phyloP scores from a whole-genome alignment of 1,140 invertebrate genomes.

The Pseudomyrmex sp. region DNA sequence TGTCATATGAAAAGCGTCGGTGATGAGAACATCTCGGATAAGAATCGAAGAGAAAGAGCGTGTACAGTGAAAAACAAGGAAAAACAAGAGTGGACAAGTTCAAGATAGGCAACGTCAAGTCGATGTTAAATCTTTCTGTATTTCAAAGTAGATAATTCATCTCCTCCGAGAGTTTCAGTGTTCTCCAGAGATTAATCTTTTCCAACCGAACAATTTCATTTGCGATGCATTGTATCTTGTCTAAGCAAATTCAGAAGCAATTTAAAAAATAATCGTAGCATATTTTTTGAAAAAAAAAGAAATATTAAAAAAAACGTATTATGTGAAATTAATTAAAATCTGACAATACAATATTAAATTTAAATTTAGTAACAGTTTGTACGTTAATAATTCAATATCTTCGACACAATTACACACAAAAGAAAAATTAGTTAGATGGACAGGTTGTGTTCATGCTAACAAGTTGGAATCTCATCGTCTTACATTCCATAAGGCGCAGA shows the following conservation, averaged over 20 bases:
- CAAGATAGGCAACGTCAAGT: conserved; percentile 39
- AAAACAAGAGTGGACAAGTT: conserved; percentile 16
- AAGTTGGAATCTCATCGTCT: conserved; percentile 65
- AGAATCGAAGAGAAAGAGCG: conserved; percentile 11
- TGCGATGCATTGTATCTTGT: neutral
- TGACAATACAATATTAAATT: too few species aligned
- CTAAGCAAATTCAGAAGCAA: conserved; percentile 17
- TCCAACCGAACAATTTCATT: conserved; percentile 22
- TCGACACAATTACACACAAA: neutral
- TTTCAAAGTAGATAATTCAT: conserved; percentile 29
- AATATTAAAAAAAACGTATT: too few species aligned
- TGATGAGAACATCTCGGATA: conserved; percentile 30
- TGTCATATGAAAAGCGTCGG: neutral
- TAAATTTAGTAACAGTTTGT: too few species aligned
- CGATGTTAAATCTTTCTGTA: neutral
- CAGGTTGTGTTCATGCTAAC: conserved; percentile 62
- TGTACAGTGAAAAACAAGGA: conserved; percentile 10
- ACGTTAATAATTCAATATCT: neutral
- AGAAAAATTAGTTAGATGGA: conserved; percentile 67
- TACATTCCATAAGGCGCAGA: conserved; percentile 72
- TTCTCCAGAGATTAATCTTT: conserved; percentile 39
- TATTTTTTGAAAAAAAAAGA: neutral
- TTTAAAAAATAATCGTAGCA: neutral
- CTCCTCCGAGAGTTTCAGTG: neutral
- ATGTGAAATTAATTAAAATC: too few species aligned